Percentiles rank a stretch among this genome's conserved stretches.
phyloP scores from a whole-genome alignment of 2,888 invertebrate species.

The Dorcus hopei region DNA sequence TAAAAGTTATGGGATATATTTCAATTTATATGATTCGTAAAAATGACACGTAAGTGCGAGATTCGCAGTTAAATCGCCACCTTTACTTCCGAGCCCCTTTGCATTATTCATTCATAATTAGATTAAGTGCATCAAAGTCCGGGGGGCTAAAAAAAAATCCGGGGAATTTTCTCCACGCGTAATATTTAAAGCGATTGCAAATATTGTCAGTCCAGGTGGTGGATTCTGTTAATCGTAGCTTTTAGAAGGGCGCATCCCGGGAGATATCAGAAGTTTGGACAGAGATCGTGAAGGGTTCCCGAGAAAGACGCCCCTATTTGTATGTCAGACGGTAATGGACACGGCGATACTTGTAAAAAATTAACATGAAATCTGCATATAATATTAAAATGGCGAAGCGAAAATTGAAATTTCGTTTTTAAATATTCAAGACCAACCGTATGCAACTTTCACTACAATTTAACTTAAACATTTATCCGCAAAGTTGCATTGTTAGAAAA shows the following conservation, averaged over 20 bases:
- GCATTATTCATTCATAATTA: conserved; percentile 28
- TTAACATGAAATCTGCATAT: conserved; percentile 15
- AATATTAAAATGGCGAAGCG: conserved; percentile 15
- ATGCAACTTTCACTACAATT: too few species aligned
- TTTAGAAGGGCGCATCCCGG: conserved; percentile 18
- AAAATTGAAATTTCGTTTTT: conserved; percentile 34
- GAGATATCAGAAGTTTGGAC: conserved; percentile 23
- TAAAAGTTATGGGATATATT: conserved; percentile 21
- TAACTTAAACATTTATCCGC: too few species aligned
- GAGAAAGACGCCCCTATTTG: not conserved
- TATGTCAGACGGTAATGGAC: not conserved
- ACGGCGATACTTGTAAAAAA: not conserved
- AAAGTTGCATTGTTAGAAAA: too few species aligned
- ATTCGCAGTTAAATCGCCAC: conserved; percentile 23
- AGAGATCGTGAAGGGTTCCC: conserved; percentile 17
- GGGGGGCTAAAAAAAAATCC: not conserved
- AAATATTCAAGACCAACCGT: conserved; percentile 14
- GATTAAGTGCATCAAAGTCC: conserved; percentile 20
- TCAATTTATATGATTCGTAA: conserved; percentile 24
- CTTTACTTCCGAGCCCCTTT: conserved; percentile 24
- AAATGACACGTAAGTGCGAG: conserved; percentile 20
- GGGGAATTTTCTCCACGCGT: not conserved
- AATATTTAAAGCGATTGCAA: conserved; percentile 19
- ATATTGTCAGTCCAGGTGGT: conserved; percentile 23
- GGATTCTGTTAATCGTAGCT: conserved; percentile 25